Evolutionary conservation across 2,797 vertebrate species (phyloP).

Genomic region (Gymnoscopelus braueri): DNA sequence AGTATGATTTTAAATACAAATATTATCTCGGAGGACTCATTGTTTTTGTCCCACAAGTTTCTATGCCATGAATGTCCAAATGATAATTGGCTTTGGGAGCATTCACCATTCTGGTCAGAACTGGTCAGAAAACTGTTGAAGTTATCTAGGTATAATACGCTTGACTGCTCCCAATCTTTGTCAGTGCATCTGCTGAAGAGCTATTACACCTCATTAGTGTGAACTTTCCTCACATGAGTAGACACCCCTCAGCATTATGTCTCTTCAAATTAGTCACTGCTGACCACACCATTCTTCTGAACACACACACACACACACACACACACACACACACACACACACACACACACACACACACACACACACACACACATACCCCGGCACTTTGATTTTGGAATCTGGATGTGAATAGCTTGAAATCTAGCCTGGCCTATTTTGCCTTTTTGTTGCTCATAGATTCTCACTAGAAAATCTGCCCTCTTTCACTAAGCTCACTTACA

Average conservation of each 20-base stretch:
- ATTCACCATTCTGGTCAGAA: neutral
- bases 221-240: conserved; percentile 4
- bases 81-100: neutral
- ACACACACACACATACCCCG: too few species aligned
- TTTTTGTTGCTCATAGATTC: neutral
- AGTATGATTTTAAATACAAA: too few species aligned
- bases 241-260: conserved; percentile 9
- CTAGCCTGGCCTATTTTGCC: neutral
- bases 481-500: neutral
- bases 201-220: conserved; percentile 24
- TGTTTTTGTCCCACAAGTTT: too few species aligned
- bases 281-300: neutral
- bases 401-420: neutral
- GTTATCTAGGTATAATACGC: neutral
- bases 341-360: neutral
- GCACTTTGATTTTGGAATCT: too few species aligned
- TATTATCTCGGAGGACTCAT: too few species aligned
- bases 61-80: too few species aligned
- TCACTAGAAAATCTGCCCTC: neutral
- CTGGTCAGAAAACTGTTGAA: neutral
- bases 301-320: neutral
- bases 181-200: neutral
- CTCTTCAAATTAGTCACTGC: conserved; percentile 8
- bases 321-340: conserved; percentile 7
- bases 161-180: neutral